Evolutionary conservation across 1,140 invertebrate species (phyloP).

Genomic region (Pachypsylla venusta): DNA sequence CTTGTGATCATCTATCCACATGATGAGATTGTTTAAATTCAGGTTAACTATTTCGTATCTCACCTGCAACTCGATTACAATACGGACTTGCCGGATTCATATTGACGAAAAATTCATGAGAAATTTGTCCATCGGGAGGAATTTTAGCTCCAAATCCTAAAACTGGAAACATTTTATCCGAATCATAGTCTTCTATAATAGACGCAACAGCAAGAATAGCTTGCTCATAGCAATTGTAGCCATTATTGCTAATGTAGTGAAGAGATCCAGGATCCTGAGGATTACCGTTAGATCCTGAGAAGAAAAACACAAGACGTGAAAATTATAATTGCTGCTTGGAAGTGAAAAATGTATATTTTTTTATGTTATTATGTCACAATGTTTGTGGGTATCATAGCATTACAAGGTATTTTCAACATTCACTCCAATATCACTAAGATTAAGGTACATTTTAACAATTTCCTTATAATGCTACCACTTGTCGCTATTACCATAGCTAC

Average conservation of each 20-base stretch:
- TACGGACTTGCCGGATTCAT: constrained; percentile 40
- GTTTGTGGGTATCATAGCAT: too few species aligned
- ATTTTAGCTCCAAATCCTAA: constrained; percentile 40
- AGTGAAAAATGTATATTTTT: too few species aligned
- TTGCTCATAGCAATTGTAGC: constrained; percentile 40
- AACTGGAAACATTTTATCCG: constrained; percentile 39
- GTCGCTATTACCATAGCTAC: too few species aligned
- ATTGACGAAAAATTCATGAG: constrained; percentile 44
- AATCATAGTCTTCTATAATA: constrained; percentile 48
- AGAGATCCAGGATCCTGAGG: constrained; percentile 38
- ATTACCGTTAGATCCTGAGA: constrained; percentile 45
- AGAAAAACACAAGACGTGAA: constrained; percentile 12
- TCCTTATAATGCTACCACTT: too few species aligned
- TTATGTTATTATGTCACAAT: too few species aligned
- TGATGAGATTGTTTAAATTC: too few species aligned
- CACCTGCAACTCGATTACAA: constrained; percentile 33
- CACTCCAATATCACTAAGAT: too few species aligned
- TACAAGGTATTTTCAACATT: too few species aligned
- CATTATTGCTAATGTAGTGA: constrained; percentile 36
- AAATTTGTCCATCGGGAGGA: constrained; percentile 37
- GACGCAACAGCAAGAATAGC: constrained; percentile 43
- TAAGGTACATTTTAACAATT: too few species aligned
- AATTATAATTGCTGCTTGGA: too few species aligned
- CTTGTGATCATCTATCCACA: too few species aligned
- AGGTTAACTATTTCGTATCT: too few species aligned